phyloP scores from a whole-genome alignment of 2,113 vertebrate species.

The Alligator sinensis region DNA sequence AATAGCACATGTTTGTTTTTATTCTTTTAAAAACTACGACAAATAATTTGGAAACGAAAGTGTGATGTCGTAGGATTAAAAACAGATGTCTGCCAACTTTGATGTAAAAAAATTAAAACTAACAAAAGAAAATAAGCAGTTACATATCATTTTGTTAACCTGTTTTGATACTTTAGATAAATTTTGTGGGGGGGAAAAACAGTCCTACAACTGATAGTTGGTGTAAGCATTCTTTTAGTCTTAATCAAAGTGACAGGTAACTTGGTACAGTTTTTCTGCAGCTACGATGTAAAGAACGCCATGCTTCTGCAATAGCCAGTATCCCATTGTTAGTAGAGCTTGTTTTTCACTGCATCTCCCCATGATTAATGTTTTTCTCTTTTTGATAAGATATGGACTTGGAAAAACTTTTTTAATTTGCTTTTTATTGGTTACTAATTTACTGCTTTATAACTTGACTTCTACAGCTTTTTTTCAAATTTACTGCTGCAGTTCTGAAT shows the following conservation, averaged over 20 bases:
- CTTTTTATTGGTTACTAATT: not conserved
- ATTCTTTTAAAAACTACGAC: not conserved
- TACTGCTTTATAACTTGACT: not conserved
- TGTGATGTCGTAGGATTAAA: not conserved
- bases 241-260: no score
- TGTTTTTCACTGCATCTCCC: not conserved
- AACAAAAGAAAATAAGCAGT: no score
- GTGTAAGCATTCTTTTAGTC: no score
- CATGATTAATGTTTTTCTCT: not conserved
- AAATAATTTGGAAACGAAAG: not conserved
- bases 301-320: not conserved
- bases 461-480: not conserved
- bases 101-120: not conserved
- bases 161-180: no score
- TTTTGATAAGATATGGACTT: not conserved
- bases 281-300: not conserved
- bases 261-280: no score
- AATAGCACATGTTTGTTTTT: no score
- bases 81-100: not conserved
- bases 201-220: no score
- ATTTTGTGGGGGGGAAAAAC: no score
- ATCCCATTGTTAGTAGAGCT: not conserved
- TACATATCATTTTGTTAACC: no score
- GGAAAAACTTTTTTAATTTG: accelerated
- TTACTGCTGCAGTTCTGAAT: not conserved